Evolutionary conservation across 1,140 invertebrate species (phyloP).

Genomic region (Ceratina calcarata): DNA sequence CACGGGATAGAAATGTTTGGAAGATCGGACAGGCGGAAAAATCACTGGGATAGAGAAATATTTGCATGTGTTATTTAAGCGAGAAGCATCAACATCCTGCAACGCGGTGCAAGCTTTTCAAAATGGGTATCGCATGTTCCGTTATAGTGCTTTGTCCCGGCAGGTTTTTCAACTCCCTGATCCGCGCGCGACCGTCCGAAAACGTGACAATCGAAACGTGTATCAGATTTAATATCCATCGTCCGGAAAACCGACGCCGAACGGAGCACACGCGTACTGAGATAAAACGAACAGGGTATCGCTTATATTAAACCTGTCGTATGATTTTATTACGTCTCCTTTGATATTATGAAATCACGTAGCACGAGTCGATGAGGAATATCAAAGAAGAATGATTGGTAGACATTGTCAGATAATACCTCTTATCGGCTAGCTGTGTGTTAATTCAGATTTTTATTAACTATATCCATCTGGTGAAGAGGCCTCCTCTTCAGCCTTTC

Average conservation of each 20-base stretch:
- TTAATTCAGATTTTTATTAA: no score
- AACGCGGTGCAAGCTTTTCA: not conserved
- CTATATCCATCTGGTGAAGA: no score
- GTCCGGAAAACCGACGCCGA: not conserved
- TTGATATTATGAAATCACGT: no score
- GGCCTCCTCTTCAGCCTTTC: not conserved
- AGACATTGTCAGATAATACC: no score
- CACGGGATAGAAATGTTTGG: no score
- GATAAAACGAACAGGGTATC: no score
- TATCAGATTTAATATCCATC: not conserved
- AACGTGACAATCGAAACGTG: not conserved
- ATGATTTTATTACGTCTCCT: no score
- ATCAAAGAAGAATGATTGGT: no score
- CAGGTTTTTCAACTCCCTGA: not conserved
- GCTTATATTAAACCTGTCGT: no score
- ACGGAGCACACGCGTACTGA: no score
- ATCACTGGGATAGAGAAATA: not conserved
- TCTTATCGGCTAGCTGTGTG: no score
- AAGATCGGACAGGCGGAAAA: not conserved
- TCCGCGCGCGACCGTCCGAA: not conserved
- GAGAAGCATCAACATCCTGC: not conserved
- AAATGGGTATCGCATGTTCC: not conserved
- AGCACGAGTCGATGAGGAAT: no score
- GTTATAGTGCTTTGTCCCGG: conserved; percentile 8
- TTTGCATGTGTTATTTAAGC: not conserved